Base-by-base conservation (phyloP, 2,888 invertebrate species). In the Ennomos erosarius region DNA sequence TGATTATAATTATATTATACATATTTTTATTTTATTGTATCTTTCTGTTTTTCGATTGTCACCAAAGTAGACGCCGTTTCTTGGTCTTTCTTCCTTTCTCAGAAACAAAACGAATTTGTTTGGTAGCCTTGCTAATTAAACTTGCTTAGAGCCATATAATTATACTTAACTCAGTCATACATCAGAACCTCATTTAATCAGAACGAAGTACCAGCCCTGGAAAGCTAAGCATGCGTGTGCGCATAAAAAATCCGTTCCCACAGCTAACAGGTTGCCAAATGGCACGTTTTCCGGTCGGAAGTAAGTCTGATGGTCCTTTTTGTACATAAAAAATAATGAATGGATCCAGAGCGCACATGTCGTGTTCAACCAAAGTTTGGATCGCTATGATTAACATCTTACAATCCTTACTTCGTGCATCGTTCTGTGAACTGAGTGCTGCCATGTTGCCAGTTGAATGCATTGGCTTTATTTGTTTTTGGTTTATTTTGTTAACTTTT, bases 251-350 rank as follows among this genome's bases (percentile, higher is more conserved):
- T 26, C 26, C 73, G 73, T 90, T 90, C 90, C 85, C 90, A 90
- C 87, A 87, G 76, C 72, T 71, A 85, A 88, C 91, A 91, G 90
- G 90, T 92, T 90, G 85, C 80, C 86, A 81, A 87, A 87, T 84
- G 83, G 79, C 74, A 78, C 76, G 84, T 70, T 84, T 90, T 91
- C 91, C 90, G 88, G 89, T 86, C 88, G 91, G 91, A 92, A 92
- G 91, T 90, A 78, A 76, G 81, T 84, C 85, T 82, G 85, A 83
- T 87, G 86, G 88, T 87, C 85, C 84, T 85, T 85, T 81, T 74
- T 70, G 71, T 73, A 77, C 75, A 79, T 77, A 73, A 78, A 79
- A 81, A 84, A 70, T 63, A 72, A 75, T 83, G 79, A 84, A 85
- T 85, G 82, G 79, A 82, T 80, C 72, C 76, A 71, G 74, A 81